These are phyloP conservation scores for Lepidostoma basale DNA, from an alignment of 1,140 invertebrate genomes.

Conservation along the genomic window DNA sequence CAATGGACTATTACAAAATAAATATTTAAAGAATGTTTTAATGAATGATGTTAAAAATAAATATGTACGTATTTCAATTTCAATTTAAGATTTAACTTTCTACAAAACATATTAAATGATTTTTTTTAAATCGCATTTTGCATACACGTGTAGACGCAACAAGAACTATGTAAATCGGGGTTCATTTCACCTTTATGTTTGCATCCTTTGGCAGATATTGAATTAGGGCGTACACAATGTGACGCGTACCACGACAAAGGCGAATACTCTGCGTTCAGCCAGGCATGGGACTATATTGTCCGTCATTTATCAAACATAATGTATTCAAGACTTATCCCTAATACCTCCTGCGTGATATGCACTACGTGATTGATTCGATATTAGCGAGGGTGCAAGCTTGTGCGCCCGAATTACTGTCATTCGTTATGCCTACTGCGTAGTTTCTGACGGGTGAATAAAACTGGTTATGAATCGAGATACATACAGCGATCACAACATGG, in stretches of 20 bases:
- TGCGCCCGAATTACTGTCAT: not conserved
- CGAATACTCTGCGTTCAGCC: slow-evolving; percentile 37
- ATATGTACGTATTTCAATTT: no score
- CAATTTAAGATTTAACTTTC: not conserved
- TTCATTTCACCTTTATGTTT: slow-evolving; percentile 38
- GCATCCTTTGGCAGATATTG: slow-evolving; percentile 38
- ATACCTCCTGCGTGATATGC: slow-evolving; percentile 36
- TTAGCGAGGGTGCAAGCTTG: slow-evolving; percentile 1
- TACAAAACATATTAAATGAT: slow-evolving; percentile 1
- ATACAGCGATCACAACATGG: not conserved
- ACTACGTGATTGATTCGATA: slow-evolving; percentile 26
- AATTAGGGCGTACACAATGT: slow-evolving; percentile 42
- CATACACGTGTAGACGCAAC: slow-evolving; percentile 25
- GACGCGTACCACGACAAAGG: slow-evolving; percentile 38
- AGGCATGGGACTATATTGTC: slow-evolving; percentile 9
- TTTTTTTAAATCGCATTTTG: not conserved
- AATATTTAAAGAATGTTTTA: no score
- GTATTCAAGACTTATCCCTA: slow-evolving; percentile 45
- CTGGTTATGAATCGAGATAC: no score
- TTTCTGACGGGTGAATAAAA: not conserved
- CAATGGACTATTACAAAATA: no score
- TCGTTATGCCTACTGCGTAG: not conserved
- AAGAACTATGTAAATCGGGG: not conserved
- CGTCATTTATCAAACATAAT: slow-evolving; percentile 47
- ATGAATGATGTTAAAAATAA: no score